Conservation (phyloP, 1,140 invertebrate genomes). For the Copidosoma floridanum region DNA sequence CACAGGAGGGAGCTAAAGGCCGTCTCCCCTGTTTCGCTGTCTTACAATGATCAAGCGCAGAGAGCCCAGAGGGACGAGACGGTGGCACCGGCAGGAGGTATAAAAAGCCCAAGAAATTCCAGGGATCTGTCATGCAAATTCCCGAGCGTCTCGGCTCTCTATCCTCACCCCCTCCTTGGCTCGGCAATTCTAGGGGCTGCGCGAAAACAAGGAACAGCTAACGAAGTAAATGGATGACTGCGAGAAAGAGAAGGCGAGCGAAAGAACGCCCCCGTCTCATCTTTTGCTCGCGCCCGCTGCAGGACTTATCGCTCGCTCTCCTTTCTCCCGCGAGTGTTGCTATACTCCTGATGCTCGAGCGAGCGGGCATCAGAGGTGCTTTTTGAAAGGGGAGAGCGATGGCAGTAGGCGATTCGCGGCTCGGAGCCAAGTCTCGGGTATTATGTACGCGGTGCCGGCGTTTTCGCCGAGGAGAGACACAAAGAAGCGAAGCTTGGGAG, state of each 20-base stretch:
- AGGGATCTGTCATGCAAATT: slow-evolving; percentile 27
- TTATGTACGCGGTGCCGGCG: slow-evolving; percentile 15
- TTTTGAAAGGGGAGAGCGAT: not conserved
- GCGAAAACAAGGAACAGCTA: slow-evolving; percentile 21
- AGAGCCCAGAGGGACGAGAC: not conserved
- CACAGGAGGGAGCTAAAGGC: no score
- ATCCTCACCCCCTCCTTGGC: not conserved
- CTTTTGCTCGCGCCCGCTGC: not conserved
- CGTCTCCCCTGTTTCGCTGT: not conserved
- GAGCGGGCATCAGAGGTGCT: no score
- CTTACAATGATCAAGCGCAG: slow-evolving; percentile 13
- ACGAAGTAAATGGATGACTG: slow-evolving; percentile 23
- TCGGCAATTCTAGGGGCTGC: no score
- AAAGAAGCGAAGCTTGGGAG: not conserved
- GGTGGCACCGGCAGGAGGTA: no score
- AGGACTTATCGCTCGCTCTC: no score
- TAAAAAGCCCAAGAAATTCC: slow-evolving; percentile 17
- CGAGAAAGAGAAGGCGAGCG: slow-evolving; percentile 13
- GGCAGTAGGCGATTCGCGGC: not conserved
- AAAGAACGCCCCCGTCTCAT: not conserved
- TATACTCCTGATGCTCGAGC: no score
- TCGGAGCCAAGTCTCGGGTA: not conserved
- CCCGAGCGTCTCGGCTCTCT: not conserved
- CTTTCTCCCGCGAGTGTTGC: not conserved
- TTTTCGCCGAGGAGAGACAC: slow-evolving; percentile 17